Conservation (phyloP, 2,113 vertebrate genomes). For the Brienomyrus longianalis region DNA sequence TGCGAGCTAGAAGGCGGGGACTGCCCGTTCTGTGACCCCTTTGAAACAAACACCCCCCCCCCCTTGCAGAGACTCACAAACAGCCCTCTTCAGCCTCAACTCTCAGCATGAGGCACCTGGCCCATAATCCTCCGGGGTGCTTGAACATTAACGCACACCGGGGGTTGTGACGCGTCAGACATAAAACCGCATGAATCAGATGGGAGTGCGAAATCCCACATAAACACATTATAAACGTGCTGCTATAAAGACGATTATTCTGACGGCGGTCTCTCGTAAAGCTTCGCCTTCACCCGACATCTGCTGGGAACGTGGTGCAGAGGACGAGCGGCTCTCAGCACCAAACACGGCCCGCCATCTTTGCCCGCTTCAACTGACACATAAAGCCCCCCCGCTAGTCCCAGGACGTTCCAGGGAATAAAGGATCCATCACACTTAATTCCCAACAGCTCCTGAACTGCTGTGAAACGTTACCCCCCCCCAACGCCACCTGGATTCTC, state of each 20-base stretch:
- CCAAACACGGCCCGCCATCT: conserved; percentile 35
- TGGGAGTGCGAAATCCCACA: conserved; percentile 48
- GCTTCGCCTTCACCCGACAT: conserved; percentile 67
- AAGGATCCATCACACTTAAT: neutral
- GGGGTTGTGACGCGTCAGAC: conserved; percentile 39
- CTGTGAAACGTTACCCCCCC: neutral
- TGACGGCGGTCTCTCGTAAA: conserved; percentile 65
- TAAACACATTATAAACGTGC: conserved; percentile 66
- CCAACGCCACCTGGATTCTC: neutral
- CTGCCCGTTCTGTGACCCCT: neutral
- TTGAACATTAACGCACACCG: conserved; percentile 43
- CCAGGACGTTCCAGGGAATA: neutral
- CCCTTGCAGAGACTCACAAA: neutral
- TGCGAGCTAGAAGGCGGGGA: neutral
- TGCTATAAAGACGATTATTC: conserved; percentile 62
- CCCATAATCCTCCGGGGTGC: conserved; percentile 18
- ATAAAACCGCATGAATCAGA: conserved; percentile 46
- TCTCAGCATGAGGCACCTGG: neutral
- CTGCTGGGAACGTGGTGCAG: conserved; percentile 79
- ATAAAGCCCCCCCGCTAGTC: neutral
- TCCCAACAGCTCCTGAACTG: neutral
- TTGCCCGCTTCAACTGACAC: conserved; percentile 43
- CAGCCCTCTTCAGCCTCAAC: conserved; percentile 15
- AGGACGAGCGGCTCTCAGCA: conserved; percentile 71
- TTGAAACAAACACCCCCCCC: conserved; percentile 17